Base-by-base conservation (phyloP, 2,797 vertebrate species). In the Melanotaenia nigrans region DNA sequence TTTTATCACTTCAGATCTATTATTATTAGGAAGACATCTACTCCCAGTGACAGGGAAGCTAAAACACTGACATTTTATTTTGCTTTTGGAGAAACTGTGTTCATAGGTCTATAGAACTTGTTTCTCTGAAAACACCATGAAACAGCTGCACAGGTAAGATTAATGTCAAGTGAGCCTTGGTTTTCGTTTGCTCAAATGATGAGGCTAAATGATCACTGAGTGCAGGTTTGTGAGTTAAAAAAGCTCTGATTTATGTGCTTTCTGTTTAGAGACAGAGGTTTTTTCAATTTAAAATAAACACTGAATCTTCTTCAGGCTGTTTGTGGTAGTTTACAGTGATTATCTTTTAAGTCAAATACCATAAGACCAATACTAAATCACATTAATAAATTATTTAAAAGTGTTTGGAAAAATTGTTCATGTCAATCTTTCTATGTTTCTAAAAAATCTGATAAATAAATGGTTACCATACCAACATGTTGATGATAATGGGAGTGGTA, bases 11-110 rank as follows among this genome's bases (percentile, higher is more conserved):
- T 64, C 58, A 42, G 66, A 62, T 60, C 24, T 16, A 45, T 74
- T 61, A 65, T 32, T 59, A 25, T 22, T 14, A 55, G 16, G 40
- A 60, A 73, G 54, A 40, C 56, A 47, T 59, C 59, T 68, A 45
- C 62, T 59, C 20, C 25, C 24, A 24, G n/a, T 35, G 4, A 16
- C n/a, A 60, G 40, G 14, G 10, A 6, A 67, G 70, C 68, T 58
- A 76, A 84, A 64, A 81, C 73, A 73, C 68, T 69, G 11, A 4
- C 57, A 65, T 81, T 82, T 72, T 75, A 67, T 71, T 75, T 55
- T 64, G 62, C 67, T 49, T 59, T 58, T 40, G 64, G 22, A 58
- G 58, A 45, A 75, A 49, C 42, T n/a, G 49, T 1, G 16, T 51
- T 25, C 28, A 68, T 62, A 76, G 42, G 20, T 57, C 55, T 66